Percentiles rank a stretch among this genome's conserved stretches.
Evolutionary conservation across 2,113 vertebrate species (phyloP).

Genomic region (Okapia johnstoni): DNA sequence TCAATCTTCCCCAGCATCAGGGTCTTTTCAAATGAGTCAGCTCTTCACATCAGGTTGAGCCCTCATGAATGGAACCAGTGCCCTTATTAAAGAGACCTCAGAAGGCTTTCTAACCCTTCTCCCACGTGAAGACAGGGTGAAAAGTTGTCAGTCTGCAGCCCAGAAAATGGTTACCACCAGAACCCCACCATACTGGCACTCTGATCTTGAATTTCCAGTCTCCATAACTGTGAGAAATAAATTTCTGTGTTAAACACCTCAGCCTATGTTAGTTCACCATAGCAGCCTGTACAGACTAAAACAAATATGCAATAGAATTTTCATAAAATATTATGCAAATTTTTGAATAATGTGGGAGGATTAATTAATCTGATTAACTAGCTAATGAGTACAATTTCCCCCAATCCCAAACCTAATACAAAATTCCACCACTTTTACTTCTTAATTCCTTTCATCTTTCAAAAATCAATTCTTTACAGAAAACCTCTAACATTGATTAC

Average conservation of each 20-base stretch:
- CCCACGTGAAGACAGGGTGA: background rate
- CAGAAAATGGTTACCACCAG: background rate
- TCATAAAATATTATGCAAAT: background rate
- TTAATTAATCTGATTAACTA: background rate
- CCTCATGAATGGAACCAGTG: background rate
- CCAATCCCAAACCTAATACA: background rate
- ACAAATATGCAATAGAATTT: background rate
- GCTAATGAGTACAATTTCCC: background rate
- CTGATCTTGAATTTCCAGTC: background rate
- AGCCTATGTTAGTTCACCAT: background rate
- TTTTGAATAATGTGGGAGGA: background rate
- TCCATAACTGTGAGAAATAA: background rate
- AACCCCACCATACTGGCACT: background rate
- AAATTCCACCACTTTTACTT: background rate
- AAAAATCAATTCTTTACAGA: slow-evolving; percentile 18
- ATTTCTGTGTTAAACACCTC: background rate
- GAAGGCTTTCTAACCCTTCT: background rate
- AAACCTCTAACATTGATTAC: slow-evolving; percentile 36
- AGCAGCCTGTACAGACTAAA: background rate
- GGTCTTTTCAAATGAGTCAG: background rate
- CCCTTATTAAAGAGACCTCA: background rate
- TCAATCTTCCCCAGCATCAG: background rate
- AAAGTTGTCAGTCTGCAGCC: background rate
- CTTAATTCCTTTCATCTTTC: background rate
- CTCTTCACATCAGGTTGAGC: background rate